Base-by-base conservation (phyloP, 2,888 invertebrate genomes). In the Xestia c-nigrum region DNA sequence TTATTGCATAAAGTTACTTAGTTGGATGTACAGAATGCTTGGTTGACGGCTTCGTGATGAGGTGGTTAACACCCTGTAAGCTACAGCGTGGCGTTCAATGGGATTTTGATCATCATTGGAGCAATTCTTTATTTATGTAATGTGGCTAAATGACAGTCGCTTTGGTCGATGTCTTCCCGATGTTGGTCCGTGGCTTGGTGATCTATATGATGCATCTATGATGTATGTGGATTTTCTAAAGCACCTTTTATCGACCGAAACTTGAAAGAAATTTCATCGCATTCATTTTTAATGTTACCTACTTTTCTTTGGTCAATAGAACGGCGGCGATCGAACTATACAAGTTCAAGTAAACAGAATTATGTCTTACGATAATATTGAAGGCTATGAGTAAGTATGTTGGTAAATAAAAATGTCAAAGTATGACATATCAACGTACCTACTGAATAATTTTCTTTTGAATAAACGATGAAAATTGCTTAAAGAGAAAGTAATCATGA, bases 191-290 rank as follows among this genome's bases (percentile, higher is more conserved):
- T n/a, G n/a, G n/a, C n/a, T n/a, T n/a, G n/a, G n/a, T n/a, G n/a
- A n/a, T n/a, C n/a, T 24, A 14, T 10, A 21, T 46, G 38, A 55
- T 24, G 72, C 31, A 74, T 52, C 21, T 31, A 46, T 21, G 7
- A 21, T 21, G 5, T 19, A 19, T 31, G 31, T 31, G 12, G 1
- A 5, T 43, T 6, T 74, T n/a, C 38, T 52, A 24, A 14, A 80
- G 14, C 12, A 19, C 40, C 16, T 52, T 68, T 7, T 64, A 84
- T 84, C 46, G 74, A 84, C 84, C 66, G 10, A 6, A 69, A 76
- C 57, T 55, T 55, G 55, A 78, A 69, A 43, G 24, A 57, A 57
- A 24, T 80, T 67, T 64, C 16, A 31, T 9, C 14, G 0, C 65
- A 74, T 71, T 14, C 46, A 71, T 73, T 5, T 55, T 64, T 84